These are phyloP conservation scores for Rhagoletis pomonella DNA, from an alignment of 1,140 invertebrate species.

Conservation along the genomic window DNA sequence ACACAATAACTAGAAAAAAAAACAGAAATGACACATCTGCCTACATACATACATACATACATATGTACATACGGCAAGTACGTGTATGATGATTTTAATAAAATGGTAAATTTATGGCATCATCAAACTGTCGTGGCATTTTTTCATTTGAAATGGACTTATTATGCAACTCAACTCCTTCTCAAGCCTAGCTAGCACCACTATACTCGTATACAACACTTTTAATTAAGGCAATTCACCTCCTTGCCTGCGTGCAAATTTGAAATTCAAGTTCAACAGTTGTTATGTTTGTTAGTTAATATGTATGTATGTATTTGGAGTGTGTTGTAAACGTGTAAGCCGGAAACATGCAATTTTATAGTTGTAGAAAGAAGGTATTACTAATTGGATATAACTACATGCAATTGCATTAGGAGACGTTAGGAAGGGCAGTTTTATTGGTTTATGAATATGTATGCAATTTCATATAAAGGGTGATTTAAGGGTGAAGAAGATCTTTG, in stretches of 20 bases:
- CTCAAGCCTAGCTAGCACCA: too few relatives aligned
- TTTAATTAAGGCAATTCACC: slow-evolving; percentile 39
- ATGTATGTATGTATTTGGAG: background rate
- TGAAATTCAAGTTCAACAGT: slow-evolving; percentile 27
- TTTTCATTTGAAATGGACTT: background rate
- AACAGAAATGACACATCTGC: background rate
- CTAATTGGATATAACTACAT: slow-evolving; percentile 11
- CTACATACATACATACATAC: background rate
- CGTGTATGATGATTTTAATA: slow-evolving; percentile 8
- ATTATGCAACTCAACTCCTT: background rate
- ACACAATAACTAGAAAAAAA: background rate
- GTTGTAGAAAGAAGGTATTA: background rate
- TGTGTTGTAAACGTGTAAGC: slow-evolving; percentile 6
- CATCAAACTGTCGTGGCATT: slow-evolving; percentile 43
- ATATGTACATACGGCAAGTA: background rate
- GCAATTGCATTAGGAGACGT: background rate
- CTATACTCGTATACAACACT: too few relatives aligned
- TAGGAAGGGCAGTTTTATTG: too few relatives aligned
- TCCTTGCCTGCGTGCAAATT: background rate
- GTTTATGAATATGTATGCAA: too few relatives aligned
- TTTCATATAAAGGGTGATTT: too few relatives aligned
- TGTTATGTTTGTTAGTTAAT: background rate
- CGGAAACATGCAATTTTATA: slow-evolving; percentile 45
- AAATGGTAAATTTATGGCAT: slow-evolving; percentile 42
- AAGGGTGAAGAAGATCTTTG: too few relatives aligned